A percentile compares a stretch with the other conserved stretches of the same genome.
These are phyloP conservation scores for Eretmocerus hayati DNA, from an alignment of 2,888 invertebrate genomes.

Conservation along the genomic window DNA sequence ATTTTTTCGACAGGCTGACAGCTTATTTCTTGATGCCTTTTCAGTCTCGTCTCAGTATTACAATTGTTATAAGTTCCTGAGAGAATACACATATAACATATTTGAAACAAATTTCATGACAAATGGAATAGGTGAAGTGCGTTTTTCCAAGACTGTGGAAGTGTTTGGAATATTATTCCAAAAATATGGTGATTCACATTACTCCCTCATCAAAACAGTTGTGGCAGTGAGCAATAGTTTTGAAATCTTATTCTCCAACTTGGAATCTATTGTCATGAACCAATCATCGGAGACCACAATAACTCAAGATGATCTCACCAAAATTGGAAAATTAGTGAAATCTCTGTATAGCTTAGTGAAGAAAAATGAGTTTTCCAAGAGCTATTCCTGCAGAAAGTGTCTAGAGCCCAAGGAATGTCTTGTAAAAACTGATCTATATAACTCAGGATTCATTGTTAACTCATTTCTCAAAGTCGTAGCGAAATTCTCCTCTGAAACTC, in stretches of 20 bases:
- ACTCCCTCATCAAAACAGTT: constrained; percentile 19
- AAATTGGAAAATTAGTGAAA: constrained; percentile 23
- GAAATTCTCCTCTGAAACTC: constrained; percentile 18
- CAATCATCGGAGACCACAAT: constrained; percentile 18
- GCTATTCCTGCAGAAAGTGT: constrained; percentile 28
- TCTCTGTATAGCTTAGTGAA: constrained; percentile 18
- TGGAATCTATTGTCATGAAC: constrained; percentile 23
- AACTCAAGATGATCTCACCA: constrained; percentile 17
- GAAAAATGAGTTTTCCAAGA: constrained; percentile 5
- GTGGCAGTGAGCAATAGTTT: constrained; percentile 21
- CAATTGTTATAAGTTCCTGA: constrained; percentile 24
- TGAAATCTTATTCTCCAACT: constrained; percentile 27
- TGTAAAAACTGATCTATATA: constrained; percentile 27
- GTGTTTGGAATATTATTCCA: constrained; percentile 10
- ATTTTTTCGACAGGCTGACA: constrained; percentile 16
- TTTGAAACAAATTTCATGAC: constrained; percentile 25
- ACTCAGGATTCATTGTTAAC: constrained; percentile 5
- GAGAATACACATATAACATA: constrained; percentile 20
- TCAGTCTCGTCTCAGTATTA: not conserved
- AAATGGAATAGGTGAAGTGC: constrained; percentile 14
- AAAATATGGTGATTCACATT: constrained; percentile 17
- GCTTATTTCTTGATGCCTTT: constrained; percentile 3
- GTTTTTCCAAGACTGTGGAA: constrained; percentile 15
- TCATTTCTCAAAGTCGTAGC: constrained; percentile 23
- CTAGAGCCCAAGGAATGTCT: constrained; percentile 18